Evolutionary conservation across 23 tunicate genomes (phyloP), one percentile per base, ranked within the genome.

Genomic region (Botrylloides violaceus): DNA sequence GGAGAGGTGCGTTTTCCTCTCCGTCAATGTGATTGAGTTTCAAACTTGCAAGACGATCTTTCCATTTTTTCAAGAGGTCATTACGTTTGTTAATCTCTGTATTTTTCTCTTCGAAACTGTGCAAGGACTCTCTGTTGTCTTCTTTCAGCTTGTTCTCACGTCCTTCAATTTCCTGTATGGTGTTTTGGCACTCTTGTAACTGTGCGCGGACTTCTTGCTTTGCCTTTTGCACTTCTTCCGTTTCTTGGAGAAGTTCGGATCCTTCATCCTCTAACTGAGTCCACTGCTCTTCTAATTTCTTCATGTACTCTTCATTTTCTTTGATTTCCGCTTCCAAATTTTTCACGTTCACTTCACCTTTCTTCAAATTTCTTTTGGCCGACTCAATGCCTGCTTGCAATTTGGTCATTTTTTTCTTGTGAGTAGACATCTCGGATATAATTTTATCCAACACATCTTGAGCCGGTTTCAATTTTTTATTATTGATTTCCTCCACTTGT

Each of bases 11-110:
- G 7, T 27, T 63, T 49, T 73, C 85, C 48, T 83, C 98, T 0
- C 74, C 91, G 18, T 83, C 98, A 5, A 83, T 72, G 19, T 75
- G 66, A 66, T 76, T 83, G 47, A 90, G 63, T 35, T 90, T 90
- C 21, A 83, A 68, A 30, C 75, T 79, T 23, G 30, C 26, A 23
- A 64, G 65, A 6, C 65, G 19, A 20, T 72, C 65, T n/a, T 56
- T 22, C 65, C 65, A 72, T 56, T 55, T 68, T 24, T 37, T 68
- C 0, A 68, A 56, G 18, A 68, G 56, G 25, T 38, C 74, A 25
- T 68, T 68, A n/a, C 74, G 36, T 43, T 68, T 68, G 1, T 68
- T 43, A 24, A 36, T 68, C 27, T 68, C 74, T 0, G 60, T 56
- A 6, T 36, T 68, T 36, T 30, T 68, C 19, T 68, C 74, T 6